Conservation (phyloP, 2,113 vertebrate genomes). For the Rynchops niger region DNA sequence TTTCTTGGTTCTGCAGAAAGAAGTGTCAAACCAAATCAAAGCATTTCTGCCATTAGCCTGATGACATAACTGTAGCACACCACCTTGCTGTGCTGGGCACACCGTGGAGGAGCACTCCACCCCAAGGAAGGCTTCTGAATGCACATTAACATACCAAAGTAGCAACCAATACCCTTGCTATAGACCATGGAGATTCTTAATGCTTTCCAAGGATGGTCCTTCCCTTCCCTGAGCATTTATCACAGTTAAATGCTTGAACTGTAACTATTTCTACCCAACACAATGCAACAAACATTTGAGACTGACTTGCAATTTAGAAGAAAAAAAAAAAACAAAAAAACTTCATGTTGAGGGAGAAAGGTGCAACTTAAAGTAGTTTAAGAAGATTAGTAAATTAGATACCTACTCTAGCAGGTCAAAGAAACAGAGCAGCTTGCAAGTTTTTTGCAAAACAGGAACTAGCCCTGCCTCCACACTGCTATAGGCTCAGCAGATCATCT, state of each 20-base stretch:
- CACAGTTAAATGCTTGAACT: neutral
- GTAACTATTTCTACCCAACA: neutral
- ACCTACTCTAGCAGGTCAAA: neutral
- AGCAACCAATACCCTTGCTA: neutral
- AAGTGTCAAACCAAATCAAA: neutral
- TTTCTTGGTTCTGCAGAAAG: neutral
- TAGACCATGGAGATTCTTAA: neutral
- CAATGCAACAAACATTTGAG: neutral
- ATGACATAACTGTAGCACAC: rapidly evolving
- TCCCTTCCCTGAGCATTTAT: neutral
- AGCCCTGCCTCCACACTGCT: neutral
- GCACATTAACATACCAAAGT: neutral
- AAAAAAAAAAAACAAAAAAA: neutral
- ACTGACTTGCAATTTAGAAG: neutral
- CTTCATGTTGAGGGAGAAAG: neutral
- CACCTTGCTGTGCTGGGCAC: rapidly evolving
- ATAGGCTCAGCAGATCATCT: neutral
- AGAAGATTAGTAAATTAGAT: neutral
- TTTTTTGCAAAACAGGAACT: neutral
- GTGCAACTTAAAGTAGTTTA: neutral
- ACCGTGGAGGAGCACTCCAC: neutral
- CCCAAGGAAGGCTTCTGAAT: neutral
- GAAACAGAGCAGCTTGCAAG: neutral
- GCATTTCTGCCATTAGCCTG: neutral
- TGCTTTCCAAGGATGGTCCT: neutral